Conservation (phyloP, 1,140 invertebrate genomes). For the Drosophila ohnishii region DNA sequence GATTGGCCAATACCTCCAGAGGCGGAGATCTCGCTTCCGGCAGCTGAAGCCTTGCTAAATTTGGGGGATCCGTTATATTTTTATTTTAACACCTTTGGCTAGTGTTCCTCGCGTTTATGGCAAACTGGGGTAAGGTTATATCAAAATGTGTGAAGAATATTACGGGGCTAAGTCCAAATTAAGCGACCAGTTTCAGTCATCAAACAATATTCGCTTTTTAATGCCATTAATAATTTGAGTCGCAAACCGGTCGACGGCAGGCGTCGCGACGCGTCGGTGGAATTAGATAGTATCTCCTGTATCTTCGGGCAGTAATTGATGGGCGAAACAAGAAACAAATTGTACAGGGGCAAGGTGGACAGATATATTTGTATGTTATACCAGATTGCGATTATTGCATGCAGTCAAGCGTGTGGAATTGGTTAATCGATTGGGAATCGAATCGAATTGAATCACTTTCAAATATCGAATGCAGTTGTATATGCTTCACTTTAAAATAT, state of each 20-base stretch:
- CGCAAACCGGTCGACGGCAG: constrained; percentile 26
- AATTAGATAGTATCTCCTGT: constrained; percentile 30
- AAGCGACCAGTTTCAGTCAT: constrained; percentile 8
- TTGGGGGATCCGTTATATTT: constrained; percentile 6
- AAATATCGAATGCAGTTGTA: constrained; percentile 1
- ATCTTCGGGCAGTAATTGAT: constrained; percentile 34
- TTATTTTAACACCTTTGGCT: constrained; percentile 16
- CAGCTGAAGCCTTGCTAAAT: constrained; percentile 5
- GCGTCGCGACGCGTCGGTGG: constrained; percentile 27
- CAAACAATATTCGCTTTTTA: constrained; percentile 21
- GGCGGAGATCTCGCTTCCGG: constrained; percentile 16
- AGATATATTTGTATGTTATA: constrained; percentile 16
- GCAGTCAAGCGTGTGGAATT: constrained; percentile 12
- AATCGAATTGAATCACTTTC: constrained; percentile 3
- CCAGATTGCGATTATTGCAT: constrained; percentile 6
- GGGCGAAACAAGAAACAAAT: constrained; percentile 39
- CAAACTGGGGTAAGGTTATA: constrained; percentile 26
- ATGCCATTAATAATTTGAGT: constrained; percentile 38
- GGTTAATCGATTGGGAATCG: constrained; percentile 18
- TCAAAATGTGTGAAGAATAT: constrained; percentile 22
- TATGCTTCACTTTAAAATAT: not conserved
- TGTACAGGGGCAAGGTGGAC: constrained; percentile 32
- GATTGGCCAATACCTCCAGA: constrained; percentile 10
- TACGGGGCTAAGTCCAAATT: constrained; percentile 4
- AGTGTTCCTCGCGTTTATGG: not conserved